phyloP scores from a whole-genome alignment of 2,797 vertebrate genomes.

The Mallotus villosus region DNA sequence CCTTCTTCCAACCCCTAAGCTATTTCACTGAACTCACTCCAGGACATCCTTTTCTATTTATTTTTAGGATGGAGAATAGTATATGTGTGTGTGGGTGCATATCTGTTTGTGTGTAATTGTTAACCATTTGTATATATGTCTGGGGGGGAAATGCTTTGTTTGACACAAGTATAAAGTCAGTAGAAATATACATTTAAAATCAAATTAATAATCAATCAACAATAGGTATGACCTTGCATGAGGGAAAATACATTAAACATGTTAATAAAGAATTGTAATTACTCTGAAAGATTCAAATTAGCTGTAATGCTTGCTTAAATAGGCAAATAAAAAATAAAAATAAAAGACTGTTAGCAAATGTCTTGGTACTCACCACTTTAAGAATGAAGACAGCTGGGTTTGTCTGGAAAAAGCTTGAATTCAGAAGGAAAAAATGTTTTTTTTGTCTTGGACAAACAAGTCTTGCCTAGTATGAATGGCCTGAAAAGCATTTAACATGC shows the following conservation, averaged over 20 bases:
- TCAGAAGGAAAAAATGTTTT: constrained; percentile 42
- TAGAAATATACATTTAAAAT: too few species aligned
- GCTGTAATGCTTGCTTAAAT: not conserved
- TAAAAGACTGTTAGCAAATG: constrained; percentile 40
- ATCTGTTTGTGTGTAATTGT: constrained; percentile 10
- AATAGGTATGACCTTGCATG: not conserved
- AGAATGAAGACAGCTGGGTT: constrained; percentile 58
- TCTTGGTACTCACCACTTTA: constrained; percentile 67
- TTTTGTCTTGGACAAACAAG: constrained; percentile 47
- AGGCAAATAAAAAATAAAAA: not conserved
- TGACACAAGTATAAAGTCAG: too few species aligned
- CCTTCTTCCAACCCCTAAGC: not conserved
- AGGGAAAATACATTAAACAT: not conserved
- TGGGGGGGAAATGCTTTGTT: not conserved
- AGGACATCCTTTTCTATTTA: constrained; percentile 15
- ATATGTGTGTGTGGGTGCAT: constrained; percentile 8
- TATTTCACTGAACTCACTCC: constrained; percentile 2
- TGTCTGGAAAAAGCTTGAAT: constrained; percentile 53
- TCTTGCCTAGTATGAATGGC: constrained; percentile 37
- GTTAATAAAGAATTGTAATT: not conserved
- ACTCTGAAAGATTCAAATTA: too few species aligned
- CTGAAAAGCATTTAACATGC: constrained; percentile 41
- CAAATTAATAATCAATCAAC: not conserved
- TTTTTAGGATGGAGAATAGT: constrained; percentile 41
- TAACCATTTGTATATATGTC: not conserved